These are phyloP conservation scores for Crotalus helleri DNA, from an alignment of 2,113 vertebrate genomes.

Conservation along the genomic window DNA sequence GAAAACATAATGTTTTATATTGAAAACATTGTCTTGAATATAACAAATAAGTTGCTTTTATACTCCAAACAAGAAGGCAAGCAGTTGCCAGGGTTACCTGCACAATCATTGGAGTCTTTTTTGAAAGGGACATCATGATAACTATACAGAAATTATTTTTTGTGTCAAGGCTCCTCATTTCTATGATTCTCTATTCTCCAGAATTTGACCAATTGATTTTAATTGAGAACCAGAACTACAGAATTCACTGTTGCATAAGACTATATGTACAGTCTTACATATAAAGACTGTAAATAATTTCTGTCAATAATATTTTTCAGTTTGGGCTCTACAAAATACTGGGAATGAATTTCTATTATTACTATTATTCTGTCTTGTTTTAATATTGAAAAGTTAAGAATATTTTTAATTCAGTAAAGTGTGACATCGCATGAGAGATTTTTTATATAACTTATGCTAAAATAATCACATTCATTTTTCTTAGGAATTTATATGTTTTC, in stretches of 20 bases:
- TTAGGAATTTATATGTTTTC: constrained; percentile 81
- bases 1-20: neutral
- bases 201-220: neutral
- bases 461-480: neutral
- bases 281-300: neutral
- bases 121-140: neutral
- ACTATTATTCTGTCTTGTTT: neutral
- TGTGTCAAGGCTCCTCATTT: neutral
- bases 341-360: neutral
- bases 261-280: neutral
- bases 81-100: neutral
- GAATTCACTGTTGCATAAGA: neutral
- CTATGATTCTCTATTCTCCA: neutral
- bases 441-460: neutral
- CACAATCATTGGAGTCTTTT: neutral
- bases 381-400: neutral
- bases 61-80: neutral
- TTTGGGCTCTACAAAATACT: neutral
- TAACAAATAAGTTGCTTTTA: neutral
- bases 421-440: neutral
- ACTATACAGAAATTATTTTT: neutral
- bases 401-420: neutral
- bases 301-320: neutral
- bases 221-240: neutral
- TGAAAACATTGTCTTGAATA: neutral